Conservation (phyloP, 2,888 invertebrate species). For the Cantharis nigra region DNA sequence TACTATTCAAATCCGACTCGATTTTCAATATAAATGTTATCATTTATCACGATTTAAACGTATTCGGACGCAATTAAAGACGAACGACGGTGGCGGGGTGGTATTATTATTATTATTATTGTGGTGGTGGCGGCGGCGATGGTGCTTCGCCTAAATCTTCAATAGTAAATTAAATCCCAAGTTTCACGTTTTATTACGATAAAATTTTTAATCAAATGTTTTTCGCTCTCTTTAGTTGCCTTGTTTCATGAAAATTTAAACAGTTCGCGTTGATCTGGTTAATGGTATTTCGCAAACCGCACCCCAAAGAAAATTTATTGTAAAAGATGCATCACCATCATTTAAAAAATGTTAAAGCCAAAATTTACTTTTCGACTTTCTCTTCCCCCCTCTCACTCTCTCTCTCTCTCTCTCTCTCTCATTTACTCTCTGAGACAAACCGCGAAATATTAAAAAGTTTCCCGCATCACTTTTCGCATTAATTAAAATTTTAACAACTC, state of each 20-base stretch:
- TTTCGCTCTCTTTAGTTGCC: neutral
- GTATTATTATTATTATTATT: neutral
- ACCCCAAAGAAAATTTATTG: neutral
- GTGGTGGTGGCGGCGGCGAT: too few relatives aligned
- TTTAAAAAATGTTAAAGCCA: neutral
- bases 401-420: neutral
- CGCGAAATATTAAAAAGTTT: neutral
- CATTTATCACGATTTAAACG: neutral
- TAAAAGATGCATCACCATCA: neutral
- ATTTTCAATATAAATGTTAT: neutral
- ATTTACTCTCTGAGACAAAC: neutral
- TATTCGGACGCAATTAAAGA: neutral
- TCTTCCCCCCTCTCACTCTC: neutral
- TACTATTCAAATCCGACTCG: neutral
- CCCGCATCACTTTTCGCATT: constrained; percentile 11
- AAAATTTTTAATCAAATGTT: neutral
- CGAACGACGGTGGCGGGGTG: neutral
- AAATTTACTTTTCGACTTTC: neutral
- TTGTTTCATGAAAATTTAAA: neutral
- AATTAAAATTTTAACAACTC: constrained; percentile 18
- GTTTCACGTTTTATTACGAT: neutral
- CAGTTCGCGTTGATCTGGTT: neutral
- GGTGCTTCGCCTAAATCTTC: neutral
- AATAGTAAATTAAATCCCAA: neutral
- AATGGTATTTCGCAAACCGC: neutral